Conservation (phyloP, 1,140 invertebrate genomes). For the Drosophila guanche region DNA sequence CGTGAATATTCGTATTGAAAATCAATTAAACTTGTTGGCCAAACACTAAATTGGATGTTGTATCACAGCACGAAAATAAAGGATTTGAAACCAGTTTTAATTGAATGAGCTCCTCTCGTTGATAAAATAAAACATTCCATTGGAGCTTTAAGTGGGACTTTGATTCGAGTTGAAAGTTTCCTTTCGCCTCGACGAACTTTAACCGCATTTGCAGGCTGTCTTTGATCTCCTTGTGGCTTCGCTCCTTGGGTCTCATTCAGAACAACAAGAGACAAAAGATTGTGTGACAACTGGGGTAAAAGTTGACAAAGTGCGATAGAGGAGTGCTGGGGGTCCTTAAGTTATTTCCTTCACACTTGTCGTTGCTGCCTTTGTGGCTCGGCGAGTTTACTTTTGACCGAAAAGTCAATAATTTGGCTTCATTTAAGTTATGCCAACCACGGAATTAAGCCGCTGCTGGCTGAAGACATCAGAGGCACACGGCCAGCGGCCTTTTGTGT, state of each 20-base stretch:
- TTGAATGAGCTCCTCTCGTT: conserved; percentile 23
- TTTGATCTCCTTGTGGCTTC: conserved; percentile 20
- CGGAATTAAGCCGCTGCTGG: conserved; percentile 50
- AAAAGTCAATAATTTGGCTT: conserved; percentile 58
- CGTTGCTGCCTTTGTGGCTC: conserved; percentile 18
- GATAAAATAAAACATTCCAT: conserved; percentile 22
- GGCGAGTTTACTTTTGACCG: conserved; percentile 49
- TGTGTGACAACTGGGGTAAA: conserved; percentile 58
- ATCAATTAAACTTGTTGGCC: conserved; percentile 62
- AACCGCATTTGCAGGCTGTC: conserved; percentile 25
- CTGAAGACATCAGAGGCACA: not conserved
- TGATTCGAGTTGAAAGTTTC: conserved; percentile 37
- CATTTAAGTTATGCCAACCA: conserved; percentile 59
- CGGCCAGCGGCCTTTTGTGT: conserved; percentile 64
- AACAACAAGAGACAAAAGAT: conserved; percentile 30
- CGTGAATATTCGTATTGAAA: conserved; percentile 27
- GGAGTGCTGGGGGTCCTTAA: too few species aligned
- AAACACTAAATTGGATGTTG: conserved; percentile 15
- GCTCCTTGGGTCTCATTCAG: conserved; percentile 4
- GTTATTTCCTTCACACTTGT: conserved; percentile 36
- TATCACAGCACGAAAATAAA: conserved; percentile 9
- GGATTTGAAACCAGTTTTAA: conserved; percentile 34
- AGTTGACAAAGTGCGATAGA: conserved; percentile 5
- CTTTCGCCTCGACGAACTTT: conserved; percentile 1
- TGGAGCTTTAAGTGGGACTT: conserved; percentile 4